Base-by-base conservation (phyloP, 1,140 invertebrate genomes). In the Phymorhynchus buccinoides region DNA sequence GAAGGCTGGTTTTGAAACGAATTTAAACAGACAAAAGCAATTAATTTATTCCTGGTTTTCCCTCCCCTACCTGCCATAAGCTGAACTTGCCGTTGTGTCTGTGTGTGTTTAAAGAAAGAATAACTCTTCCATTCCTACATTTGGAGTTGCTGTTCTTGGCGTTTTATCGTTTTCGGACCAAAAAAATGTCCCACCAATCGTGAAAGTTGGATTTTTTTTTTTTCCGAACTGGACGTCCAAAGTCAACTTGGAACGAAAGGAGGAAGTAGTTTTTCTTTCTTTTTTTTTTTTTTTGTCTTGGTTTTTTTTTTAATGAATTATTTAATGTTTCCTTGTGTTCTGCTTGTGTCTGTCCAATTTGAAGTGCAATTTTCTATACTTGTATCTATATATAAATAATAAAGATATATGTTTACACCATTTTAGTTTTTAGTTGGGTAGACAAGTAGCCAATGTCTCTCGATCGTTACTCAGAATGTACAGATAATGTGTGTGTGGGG, bases 331-430 rank as follows among this genome's bases (percentile, higher is more conserved):
- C 35, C 68, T 6, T 35, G 75, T 78, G 37, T n/a, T 41, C 14
- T 78, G 75, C 75, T 44, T 78, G n/a, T n/a, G n/a, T n/a, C n/a
- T 44, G 75, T 41, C 4, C 30, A 79, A 79, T 27, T n/a, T 18
- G 27, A 79, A 79, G 77, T 79, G 77, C 73, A 75, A 75, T 75
- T 75, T 73, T 73, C n/a, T 62, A 62, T 62, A 27, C 48, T 18
- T 52, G 48, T 52, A 18, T 73, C 32, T 73, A 37, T 16, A 37
- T 73, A 66, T 66, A 73, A 35, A 37, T 73, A 75, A n/a, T 41
- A 41, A 22, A 71, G 14, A 41, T 75, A 41, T 42, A 41, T 41
- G 42, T 41, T 9, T 12, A 9, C 35, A 37, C 30, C 9, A 4
- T 35, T 4, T 6, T 18, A 35, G 30, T 71, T 71, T 32, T 9